These are phyloP conservation scores for Salmo trutta DNA, from an alignment of 2,797 vertebrate species.

Conservation along the genomic window DNA sequence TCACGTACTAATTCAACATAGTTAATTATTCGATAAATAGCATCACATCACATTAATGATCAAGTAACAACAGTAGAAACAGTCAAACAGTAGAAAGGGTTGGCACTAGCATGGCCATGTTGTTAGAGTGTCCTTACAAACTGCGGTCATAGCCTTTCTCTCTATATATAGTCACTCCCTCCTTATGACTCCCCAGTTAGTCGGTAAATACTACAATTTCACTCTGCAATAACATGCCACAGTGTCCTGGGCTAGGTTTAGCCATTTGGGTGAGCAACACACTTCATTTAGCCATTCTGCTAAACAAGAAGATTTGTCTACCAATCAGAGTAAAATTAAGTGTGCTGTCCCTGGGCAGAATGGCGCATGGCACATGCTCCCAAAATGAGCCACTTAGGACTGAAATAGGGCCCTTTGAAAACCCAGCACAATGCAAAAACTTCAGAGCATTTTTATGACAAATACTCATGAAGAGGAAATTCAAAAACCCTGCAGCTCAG, in stretches of 20 bases:
- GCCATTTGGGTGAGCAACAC: not conserved
- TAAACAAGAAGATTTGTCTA: not conserved
- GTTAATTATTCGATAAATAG: no score
- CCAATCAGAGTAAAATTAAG: not conserved
- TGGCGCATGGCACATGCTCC: constrained; percentile 35
- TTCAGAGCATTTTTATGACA: constrained; percentile 14
- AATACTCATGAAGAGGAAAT: constrained; percentile 4
- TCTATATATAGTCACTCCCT: not conserved
- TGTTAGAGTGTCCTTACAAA: not conserved
- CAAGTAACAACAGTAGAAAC: not conserved
- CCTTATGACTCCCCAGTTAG: not conserved
- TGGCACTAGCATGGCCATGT: not conserved
- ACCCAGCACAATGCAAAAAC: constrained; percentile 46
- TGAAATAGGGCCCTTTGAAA: constrained; percentile 34
- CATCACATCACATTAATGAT: no score
- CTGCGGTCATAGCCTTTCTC: not conserved
- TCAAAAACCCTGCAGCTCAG: constrained; percentile 52
- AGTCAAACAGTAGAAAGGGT: not conserved
- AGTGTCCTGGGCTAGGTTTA: not conserved
- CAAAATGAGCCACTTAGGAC: constrained; percentile 43
- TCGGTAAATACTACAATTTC: not conserved
- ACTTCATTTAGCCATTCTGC: not conserved
- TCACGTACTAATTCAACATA: no score
- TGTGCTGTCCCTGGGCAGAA: constrained; percentile 10
- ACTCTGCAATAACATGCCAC: not conserved